Conservation (phyloP, 1,140 invertebrate genomes). For the Ceratitis capitata region DNA sequence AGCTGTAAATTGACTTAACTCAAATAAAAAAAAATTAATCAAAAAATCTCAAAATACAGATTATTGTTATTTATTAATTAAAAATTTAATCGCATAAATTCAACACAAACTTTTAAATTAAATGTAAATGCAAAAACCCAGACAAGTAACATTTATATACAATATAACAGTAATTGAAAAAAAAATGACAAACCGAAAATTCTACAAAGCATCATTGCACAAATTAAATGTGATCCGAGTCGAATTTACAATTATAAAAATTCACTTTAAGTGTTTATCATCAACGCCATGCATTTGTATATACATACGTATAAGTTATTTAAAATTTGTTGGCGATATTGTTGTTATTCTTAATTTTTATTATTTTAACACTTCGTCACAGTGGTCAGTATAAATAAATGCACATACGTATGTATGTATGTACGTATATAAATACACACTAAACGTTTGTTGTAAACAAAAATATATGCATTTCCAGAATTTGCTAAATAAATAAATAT, state of each 20-base stretch:
- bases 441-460: too few species aligned
- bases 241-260: not conserved
- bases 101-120: not conserved
- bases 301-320: not conserved
- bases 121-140: too few species aligned
- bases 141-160: too few species aligned
- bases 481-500: not conserved
- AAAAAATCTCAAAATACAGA: too few species aligned
- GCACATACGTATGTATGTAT: not conserved
- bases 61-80: too few species aligned
- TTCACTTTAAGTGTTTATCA: not conserved
- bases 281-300: not conserved
- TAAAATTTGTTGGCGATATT: not conserved
- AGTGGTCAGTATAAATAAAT: not conserved
- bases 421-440: too few species aligned
- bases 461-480: not conserved
- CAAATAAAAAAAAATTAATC: too few species aligned
- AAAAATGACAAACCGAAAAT: not conserved
- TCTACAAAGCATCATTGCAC: not conserved
- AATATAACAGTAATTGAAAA: not conserved
- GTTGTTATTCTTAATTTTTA: slow-evolving; percentile 17
- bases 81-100: too few species aligned
- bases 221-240: not conserved
- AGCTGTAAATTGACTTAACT: too few species aligned
- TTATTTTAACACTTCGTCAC: slow-evolving; percentile 17